Percentiles rank a stretch among this genome's conserved stretches.
Evolutionary conservation across 2,888 invertebrate genomes (phyloP).

Genomic region (Spisula solida): DNA sequence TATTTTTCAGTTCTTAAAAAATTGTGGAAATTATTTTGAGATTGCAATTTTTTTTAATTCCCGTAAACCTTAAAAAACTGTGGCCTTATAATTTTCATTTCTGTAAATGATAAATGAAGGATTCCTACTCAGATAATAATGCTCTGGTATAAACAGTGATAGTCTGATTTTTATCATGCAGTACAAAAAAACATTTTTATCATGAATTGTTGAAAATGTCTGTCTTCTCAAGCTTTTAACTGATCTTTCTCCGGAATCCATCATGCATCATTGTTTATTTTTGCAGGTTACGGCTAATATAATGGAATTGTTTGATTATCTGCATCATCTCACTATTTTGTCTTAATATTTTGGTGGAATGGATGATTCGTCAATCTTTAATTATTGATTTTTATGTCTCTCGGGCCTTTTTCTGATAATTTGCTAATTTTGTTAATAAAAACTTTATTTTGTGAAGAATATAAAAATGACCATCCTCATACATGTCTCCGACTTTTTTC

Average conservation of each 20-base stretch:
- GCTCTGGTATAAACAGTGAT: not conserved
- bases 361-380: too few species aligned
- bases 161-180: not conserved
- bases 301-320: not conserved
- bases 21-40: too few species aligned
- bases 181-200: not conserved
- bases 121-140: not conserved
- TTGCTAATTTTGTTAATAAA: too few species aligned
- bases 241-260: not conserved
- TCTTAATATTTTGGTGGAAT: too few species aligned
- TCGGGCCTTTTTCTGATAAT: too few species aligned
- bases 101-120: not conserved
- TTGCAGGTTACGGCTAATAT: not conserved
- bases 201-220: slow-evolving; percentile 15
- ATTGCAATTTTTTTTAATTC: too few species aligned
- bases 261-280: not conserved
- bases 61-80: too few species aligned
- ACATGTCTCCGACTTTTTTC: too few species aligned
- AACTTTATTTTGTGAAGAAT: not conserved
- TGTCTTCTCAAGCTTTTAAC: not conserved
- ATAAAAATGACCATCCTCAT: not conserved
- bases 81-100: too few species aligned
- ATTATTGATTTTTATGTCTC: too few species aligned
- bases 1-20: too few species aligned
- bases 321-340: too few species aligned